phyloP scores from a whole-genome alignment of 2,113 vertebrate species.

The Petroica traversi region DNA sequence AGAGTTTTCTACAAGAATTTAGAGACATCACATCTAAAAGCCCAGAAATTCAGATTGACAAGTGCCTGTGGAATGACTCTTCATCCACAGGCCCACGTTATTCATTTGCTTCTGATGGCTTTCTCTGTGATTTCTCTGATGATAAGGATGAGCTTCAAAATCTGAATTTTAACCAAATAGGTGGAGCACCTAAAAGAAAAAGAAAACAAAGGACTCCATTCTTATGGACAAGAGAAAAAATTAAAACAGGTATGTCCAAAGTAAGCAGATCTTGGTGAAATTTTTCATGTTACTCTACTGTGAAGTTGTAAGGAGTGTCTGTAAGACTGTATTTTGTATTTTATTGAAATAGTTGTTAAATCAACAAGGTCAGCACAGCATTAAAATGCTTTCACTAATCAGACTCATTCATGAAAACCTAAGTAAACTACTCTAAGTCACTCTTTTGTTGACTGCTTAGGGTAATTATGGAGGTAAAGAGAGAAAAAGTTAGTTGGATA shows the following conservation, averaged over 20 bases:
- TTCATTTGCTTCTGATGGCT: neutral
- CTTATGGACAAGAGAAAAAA: neutral
- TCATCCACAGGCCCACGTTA: neutral
- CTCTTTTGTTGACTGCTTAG: neutral
- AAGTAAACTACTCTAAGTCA: neutral
- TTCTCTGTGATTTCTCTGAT: constrained; percentile 22
- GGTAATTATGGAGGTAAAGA: neutral
- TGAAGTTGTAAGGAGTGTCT: neutral
- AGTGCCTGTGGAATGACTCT: neutral
- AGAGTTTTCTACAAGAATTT: neutral
- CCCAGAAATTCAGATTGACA: neutral
- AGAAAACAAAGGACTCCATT: constrained; percentile 5
- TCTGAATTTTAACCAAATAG: constrained; percentile 26
- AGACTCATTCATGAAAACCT: neutral
- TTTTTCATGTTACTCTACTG: neutral
- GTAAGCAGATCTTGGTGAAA: neutral
- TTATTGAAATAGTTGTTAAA: neutral
- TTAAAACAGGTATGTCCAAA: constrained; percentile 62
- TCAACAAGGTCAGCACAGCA: neutral
- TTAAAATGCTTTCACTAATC: neutral
- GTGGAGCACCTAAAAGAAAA: constrained; percentile 23
- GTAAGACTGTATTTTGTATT: neutral
- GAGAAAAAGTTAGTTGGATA: neutral
- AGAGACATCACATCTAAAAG: neutral
- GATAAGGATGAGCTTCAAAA: constrained; percentile 11